Percentiles rank a stretch among this genome's conserved stretches.
Conservation (phyloP, 2,113 vertebrate genomes). For the Thalassarche chlororhynchos region DNA sequence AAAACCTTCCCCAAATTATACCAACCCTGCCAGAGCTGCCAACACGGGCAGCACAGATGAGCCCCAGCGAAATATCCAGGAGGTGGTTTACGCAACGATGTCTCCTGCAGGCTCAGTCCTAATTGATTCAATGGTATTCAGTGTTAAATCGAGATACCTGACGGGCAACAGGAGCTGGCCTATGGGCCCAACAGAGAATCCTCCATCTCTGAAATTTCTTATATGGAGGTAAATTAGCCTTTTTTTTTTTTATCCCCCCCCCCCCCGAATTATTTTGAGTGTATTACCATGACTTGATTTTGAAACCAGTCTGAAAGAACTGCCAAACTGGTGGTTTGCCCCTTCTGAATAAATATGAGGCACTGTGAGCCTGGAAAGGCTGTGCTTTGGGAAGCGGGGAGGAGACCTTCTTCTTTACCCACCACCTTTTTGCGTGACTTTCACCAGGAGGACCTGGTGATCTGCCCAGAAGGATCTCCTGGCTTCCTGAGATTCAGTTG, state of each 20-base stretch:
- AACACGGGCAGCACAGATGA: background rate
- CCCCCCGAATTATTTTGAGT: background rate
- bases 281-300: background rate
- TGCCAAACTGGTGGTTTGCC: background rate
- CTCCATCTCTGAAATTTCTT: background rate
- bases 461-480: background rate
- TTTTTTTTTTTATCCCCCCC: fast-evolving
- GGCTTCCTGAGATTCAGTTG: background rate
- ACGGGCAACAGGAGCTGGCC: background rate
- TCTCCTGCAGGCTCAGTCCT: background rate
- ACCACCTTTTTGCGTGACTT: background rate
- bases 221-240: background rate
- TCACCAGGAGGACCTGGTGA: background rate
- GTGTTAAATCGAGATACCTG: background rate
- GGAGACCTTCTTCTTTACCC: background rate
- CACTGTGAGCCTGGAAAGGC: background rate
- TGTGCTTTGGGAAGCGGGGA: background rate
- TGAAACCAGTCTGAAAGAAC: background rate
- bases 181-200: background rate
- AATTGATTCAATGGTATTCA: background rate
- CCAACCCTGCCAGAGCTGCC: background rate
- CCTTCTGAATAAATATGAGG: background rate
- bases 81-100: background rate
- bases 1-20: background rate
- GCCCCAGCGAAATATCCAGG: background rate